These are phyloP conservation scores for Notothenia coriiceps DNA, from an alignment of 2,113 vertebrate genomes.

Conservation along the genomic window DNA sequence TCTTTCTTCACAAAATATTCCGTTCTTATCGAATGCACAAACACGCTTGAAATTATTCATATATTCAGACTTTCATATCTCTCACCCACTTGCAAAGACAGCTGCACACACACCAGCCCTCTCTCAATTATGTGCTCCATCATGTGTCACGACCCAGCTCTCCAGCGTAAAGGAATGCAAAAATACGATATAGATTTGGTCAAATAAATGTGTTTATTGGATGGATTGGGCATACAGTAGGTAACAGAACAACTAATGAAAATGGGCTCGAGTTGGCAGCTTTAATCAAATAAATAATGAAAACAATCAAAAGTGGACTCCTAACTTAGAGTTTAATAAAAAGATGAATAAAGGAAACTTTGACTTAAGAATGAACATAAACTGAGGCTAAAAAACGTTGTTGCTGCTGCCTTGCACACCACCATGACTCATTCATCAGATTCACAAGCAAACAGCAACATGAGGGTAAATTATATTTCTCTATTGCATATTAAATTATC, in stretches of 20 bases:
- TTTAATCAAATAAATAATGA: not conserved
- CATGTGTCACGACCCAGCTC: slow-evolving; percentile 13
- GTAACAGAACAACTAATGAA: not conserved
- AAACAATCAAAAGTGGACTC: not conserved
- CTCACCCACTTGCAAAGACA: slow-evolving; percentile 32
- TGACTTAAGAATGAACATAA: not conserved
- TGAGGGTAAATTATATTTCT: not conserved
- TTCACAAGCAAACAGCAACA: not conserved
- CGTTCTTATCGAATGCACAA: slow-evolving; percentile 25
- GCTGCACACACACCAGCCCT: not conserved
- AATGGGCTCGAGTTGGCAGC: not conserved
- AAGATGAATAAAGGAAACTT: not conserved
- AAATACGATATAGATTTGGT: slow-evolving; percentile 7
- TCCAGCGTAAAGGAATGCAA: not conserved
- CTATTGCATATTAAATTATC: not conserved
- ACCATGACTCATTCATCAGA: not conserved
- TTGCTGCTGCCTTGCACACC: slow-evolving; percentile 5
- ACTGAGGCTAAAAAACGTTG: slow-evolving; percentile 8
- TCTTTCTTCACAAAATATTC: slow-evolving; percentile 14
- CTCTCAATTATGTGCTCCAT: slow-evolving; percentile 33
- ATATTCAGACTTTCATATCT: slow-evolving; percentile 49
- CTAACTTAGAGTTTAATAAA: not conserved
- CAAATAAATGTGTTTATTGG: slow-evolving; percentile 4
- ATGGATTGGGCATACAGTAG: not conserved
- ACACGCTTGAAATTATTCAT: slow-evolving; percentile 50